Base-by-base conservation (phyloP, 92 coral and sea anemone species). In the Nematostella vectensis region DNA sequence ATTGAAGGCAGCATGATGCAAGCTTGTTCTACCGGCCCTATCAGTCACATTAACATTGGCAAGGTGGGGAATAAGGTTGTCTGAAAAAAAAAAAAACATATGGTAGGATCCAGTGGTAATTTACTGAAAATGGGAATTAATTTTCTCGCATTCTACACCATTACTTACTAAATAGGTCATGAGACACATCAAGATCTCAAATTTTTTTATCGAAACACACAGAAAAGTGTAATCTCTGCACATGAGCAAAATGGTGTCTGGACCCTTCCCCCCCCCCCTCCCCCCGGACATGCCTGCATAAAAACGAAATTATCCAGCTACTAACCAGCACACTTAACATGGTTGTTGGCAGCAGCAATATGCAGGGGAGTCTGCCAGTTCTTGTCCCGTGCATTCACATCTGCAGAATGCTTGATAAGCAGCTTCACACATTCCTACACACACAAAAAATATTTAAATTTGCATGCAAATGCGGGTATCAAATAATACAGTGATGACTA, bases 361-460 rank as follows among this genome's bases (percentile, higher is more conserved):
- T 91, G 98, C 59, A 91, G 76, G 3, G 98, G 98, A n/a, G 95
- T 91, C 66, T 86, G 98, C 98, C 98, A 91, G 70, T 86, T 91
- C 73, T 86, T 91, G 60, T 91, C 98, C 58, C 98, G 71, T 58
- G 98, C 98, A 86, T 91, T 91, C 31, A 91, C 98, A 86, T 91
- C 98, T 20, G 96, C 98, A 43, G 85, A 76, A 54, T 88, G 82
- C 62, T 86, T 91, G 21, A 91, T 65, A 57, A 91, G 61, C 10
- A 91, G 76, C 51, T 71, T 77, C 3, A 81, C 93, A 91, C 98
- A 91, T 27, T 91, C 98, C 98, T 89, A 47, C n/a, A n/a, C n/a
- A n/a, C n/a, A n/a, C n/a, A n/a, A n/a, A n/a, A n/a, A n/a, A 51
- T 48, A 28, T 26, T 59, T 52, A 29, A 15, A 30, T 12, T n/a